Evolutionary conservation across 2,888 invertebrate genomes (phyloP), one percentile per base, ranked within the genome.

Genomic region (Noctua janthe): DNA sequence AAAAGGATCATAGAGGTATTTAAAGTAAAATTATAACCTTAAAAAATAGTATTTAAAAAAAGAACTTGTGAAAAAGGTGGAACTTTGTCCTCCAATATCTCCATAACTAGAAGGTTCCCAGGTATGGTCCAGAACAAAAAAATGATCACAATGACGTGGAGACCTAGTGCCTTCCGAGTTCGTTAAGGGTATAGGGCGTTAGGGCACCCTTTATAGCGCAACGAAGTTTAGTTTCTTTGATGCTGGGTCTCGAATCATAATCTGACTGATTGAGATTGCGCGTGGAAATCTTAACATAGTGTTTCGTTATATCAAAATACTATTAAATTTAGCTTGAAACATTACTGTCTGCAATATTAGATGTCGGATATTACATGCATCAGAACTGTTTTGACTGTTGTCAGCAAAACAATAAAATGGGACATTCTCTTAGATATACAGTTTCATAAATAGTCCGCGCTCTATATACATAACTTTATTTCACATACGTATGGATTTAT

Each of bases 401-500:
- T 6, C 15, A 43, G 43, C 8, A n/a, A 47, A 69, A 39, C 20
- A 35, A n/a, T 67, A 67, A 67, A 67, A 67, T n/a, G n/a, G 8
- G 11, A n/a, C 47, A 35, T 73, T n/a, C 0, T 73, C 35, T 67
- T 23, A 43, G 15, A 51, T 73, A 15, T 4, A 73, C 35, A 17
- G 6, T 43, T 71, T 64, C 6, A 66, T 76, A 73, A 62, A 87
- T 73, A 85, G 70, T 29, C 70, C 62, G 2, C n/a, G 74, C 23
- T 79, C 76, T n/a, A 75, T 29, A 79, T 77, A 88, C 82, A 78
- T 86, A 76, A 56, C 56, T 74, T 71, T 47, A 83, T 83, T 29
- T 71, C 11, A 76, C 35, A 82, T 71, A 35, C 59, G 35, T 64
- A 59, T 35, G 54, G 69, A 73, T 70, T 1, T 71, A 67, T 70